phyloP scores from a whole-genome alignment of 2,888 invertebrate genomes.

The Rhamphomyia laevipes region DNA sequence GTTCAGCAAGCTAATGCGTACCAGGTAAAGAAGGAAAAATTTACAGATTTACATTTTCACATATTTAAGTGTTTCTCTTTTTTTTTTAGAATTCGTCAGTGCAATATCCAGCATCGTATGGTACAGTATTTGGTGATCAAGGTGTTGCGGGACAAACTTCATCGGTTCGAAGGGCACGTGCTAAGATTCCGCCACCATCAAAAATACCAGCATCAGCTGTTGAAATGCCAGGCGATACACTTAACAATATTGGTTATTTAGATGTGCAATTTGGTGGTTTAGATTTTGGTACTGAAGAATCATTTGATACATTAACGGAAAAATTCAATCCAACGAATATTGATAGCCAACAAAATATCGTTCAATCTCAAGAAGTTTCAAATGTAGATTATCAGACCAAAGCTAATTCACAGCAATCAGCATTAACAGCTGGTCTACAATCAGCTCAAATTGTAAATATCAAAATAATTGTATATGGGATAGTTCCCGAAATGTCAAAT shows the following conservation, averaged over 20 bases:
- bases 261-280: conserved; percentile 92
- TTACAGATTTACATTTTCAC: conserved; percentile 10
- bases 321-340: conserved; percentile 34
- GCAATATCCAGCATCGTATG: conserved; percentile 34
- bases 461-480: too few relatives aligned
- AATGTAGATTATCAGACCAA: conserved; percentile 34
- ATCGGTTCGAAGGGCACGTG: conserved; percentile 46
- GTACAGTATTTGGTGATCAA: conserved; percentile 32
- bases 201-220: conserved; percentile 90
- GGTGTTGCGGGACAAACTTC: conserved; percentile 23
- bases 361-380: conserved; percentile 21
- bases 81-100: conserved; percentile 23
- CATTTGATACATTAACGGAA: conserved; percentile 34
- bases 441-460: conserved; percentile 32
- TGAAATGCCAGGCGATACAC: conserved; percentile 88
- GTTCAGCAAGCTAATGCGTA: conserved; percentile 6
- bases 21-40: too few relatives aligned
- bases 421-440: conserved; percentile 27
- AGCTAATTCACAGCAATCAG: conserved; percentile 20
- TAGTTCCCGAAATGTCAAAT: too few relatives aligned
- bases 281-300: conserved; percentile 51
- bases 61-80: conserved; percentile 15
- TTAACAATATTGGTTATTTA: conserved; percentile 59
- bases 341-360: conserved; percentile 23
- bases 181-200: conserved; percentile 71